phyloP scores from a whole-genome alignment of 2,888 invertebrate species.

The Smittia sp. region DNA sequence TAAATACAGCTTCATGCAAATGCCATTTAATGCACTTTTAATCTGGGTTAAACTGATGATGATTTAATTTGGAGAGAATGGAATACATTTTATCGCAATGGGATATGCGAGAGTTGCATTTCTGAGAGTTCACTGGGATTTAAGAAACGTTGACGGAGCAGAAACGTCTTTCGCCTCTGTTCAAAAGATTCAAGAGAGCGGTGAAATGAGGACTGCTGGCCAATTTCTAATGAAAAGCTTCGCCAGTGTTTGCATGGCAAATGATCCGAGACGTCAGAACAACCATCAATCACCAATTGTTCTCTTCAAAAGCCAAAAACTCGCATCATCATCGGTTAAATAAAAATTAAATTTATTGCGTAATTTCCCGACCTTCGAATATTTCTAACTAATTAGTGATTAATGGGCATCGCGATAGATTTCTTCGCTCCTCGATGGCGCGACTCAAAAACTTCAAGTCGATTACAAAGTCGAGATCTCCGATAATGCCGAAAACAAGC shows the following conservation, averaged over 20 bases:
- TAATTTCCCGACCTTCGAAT: background rate
- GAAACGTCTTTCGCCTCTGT: no score
- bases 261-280: no score
- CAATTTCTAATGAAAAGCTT: no score
- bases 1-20: slow-evolving; percentile 12
- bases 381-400: slow-evolving; percentile 5
- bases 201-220: no score
- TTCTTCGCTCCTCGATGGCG: background rate
- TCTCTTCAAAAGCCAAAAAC: background rate
- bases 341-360: background rate
- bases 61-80: background rate
- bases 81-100: background rate
- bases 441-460: background rate
- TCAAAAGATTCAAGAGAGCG: no score
- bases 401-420: background rate
- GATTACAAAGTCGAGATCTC: background rate
- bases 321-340: background rate
- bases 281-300: no score
- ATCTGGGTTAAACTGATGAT: slow-evolving; percentile 38
- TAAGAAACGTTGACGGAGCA: slow-evolving; percentile 8
- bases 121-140: slow-evolving; percentile 18
- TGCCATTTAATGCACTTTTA: slow-evolving; percentile 17
- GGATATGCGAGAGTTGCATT: background rate
- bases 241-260: no score
- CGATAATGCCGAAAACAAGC: background rate